Evolutionary conservation across 2,113 vertebrate species (phyloP), one percentile per base, ranked within the genome.

Genomic region (Odocoileus hemionus): DNA sequence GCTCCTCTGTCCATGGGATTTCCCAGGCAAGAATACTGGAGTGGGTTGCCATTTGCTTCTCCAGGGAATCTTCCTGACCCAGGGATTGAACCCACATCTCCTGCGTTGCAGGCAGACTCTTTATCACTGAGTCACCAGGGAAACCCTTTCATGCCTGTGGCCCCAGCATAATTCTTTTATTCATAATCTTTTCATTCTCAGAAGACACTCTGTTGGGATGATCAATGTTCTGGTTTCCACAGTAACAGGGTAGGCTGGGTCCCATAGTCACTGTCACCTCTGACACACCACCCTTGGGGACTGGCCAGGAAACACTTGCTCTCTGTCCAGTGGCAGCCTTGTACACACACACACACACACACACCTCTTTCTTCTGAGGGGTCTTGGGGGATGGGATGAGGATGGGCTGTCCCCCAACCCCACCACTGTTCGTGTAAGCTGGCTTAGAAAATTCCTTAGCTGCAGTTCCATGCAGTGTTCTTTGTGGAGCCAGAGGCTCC

Each of bases 171-270:
- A 76, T 43, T 25, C 70, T 43, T 43, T 78, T 14, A 16, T 45
- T 78, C 70, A 76, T 33, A 78, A 36, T 47, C 21, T 12, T 84
- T 87, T 91, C 76, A 23, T 84, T 86, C 39, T 86, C 95, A 50
- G 97, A 94, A 93, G 86, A 4, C 76, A 76, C 58, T 58, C 74
- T 91, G 84, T 94, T 92, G 57, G 76, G 67, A 61, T 6, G 60
- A 83, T 89, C 92, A 43, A 16, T 92, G n/a, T 78, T 43, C 88
- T 94, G 87, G 91, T 95, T 52, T 86, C 91, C n/a, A 26, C 25
- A 58, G 93, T 43, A 30, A 97, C 4, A 0, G 43, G 54, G 82
- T 9, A 50, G 88, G 52, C 39, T 13, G 25, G 86, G 95, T 70
- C 43, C 86, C 45, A 16, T 0, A 7, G 57, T 52, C 83, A 57